phyloP scores from a whole-genome alignment of 2,888 invertebrate genomes.

The Spodoptera picta region DNA sequence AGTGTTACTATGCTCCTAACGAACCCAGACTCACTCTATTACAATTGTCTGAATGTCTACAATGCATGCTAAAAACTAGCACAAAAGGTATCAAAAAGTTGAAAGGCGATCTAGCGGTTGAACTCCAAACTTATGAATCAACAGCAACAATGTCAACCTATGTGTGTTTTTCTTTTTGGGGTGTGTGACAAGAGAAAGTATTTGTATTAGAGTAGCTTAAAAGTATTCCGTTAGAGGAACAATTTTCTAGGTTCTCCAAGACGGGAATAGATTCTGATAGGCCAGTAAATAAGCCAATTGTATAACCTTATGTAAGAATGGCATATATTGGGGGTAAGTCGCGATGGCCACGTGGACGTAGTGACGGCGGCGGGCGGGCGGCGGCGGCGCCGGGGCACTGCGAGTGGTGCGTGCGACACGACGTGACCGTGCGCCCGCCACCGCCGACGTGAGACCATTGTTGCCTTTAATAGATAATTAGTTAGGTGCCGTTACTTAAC shows the following conservation, averaged over 20 bases:
- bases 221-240: no score
- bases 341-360: constrained; percentile 5
- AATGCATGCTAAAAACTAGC: constrained; percentile 31
- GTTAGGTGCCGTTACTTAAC: constrained; percentile 84
- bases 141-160: constrained; percentile 30
- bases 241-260: no score
- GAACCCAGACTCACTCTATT: constrained; percentile 19
- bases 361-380: neutral
- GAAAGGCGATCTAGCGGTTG: constrained; percentile 46
- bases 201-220: no score
- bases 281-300: no score
- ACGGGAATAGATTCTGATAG: no score
- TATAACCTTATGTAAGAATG: constrained; percentile 2
- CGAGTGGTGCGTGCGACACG: constrained; percentile 66
- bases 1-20: constrained; percentile 24
- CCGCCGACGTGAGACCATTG: constrained; percentile 83
- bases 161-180: constrained; percentile 10
- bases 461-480: constrained; percentile 87
- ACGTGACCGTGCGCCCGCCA: constrained; percentile 67
- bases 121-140: constrained; percentile 35
- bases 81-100: constrained; percentile 36
- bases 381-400: constrained; percentile 37
- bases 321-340: constrained; percentile 18
- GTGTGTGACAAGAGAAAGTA: neutral
- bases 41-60: constrained; percentile 30